A percentile compares a stretch with the other conserved stretches of the same genome.
These are phyloP conservation scores for Yoshiicerus persimilis DNA, from an alignment of 1,140 invertebrate genomes.

Conservation along the genomic window DNA sequence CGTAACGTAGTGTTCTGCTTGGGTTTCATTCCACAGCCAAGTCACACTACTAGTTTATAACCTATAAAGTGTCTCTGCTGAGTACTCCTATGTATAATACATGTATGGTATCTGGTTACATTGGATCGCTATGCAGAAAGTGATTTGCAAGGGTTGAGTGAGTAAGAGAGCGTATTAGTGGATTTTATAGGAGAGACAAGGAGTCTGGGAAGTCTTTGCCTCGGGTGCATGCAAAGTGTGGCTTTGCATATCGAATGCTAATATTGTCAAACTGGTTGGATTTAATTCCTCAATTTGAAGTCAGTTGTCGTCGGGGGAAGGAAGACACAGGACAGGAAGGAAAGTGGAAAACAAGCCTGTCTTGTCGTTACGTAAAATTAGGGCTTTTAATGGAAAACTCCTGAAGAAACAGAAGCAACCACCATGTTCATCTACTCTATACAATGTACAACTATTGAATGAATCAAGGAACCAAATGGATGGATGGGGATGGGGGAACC, in stretches of 20 bases:
- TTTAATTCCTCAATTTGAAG: conserved; percentile 44
- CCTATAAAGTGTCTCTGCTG: not conserved
- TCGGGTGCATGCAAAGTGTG: conserved; percentile 14
- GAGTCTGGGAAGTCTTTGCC: not conserved
- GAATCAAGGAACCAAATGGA: not conserved
- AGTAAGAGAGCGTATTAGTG: not conserved
- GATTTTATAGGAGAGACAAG: not conserved
- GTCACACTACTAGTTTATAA: not conserved
- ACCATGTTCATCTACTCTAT: no score
- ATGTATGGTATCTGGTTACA: not conserved
- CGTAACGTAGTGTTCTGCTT: not conserved
- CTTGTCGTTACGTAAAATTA: conserved; percentile 33
- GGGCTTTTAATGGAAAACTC: conserved; percentile 37
- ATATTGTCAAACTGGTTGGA: conserved; percentile 13
- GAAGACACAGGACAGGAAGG: conserved; percentile 2
- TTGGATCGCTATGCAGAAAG: not conserved
- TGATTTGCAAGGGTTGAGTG: not conserved
- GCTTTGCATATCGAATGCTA: conserved; percentile 20
- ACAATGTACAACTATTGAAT: not conserved
- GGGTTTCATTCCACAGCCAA: not conserved
- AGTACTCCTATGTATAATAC: not conserved
- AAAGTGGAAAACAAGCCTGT: conserved; percentile 9
- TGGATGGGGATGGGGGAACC: not conserved
- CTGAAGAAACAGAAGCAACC: not conserved
- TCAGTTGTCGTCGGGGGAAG: conserved; percentile 32